Evolutionary conservation across 2,888 invertebrate species (phyloP), one percentile per base, ranked within the genome.

Genomic region (Diogma glabrata): DNA sequence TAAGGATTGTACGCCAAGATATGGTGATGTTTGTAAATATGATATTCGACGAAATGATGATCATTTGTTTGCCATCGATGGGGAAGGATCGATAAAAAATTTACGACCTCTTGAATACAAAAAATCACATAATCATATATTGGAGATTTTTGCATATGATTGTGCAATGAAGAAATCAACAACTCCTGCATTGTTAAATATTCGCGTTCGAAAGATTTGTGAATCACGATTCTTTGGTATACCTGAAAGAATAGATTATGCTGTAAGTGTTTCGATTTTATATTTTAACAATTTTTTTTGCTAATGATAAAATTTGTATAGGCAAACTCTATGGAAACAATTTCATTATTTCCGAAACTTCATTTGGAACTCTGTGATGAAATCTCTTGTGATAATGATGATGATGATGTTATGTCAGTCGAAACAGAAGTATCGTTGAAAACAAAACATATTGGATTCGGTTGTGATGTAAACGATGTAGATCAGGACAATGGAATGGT

Each of bases 11-110:
- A 92, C 94, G n/a, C 90, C 91, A 38, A 57, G 89, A 52, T 94
- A 85, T 67, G 92, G 92, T 1, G 92, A 93, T 66, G 92, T 97
- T 51, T 97, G 97, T 82, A 92, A 92, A 69, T 99, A 96, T 72
- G 92, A 96, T 71, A 93, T 97, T 57, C 75, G 93, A 49, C 94
- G 91, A 1, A 82, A 84, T 55, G 90, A 93, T 59, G 90, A 93
- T 59, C 87, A 88, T 58, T 90, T 90, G 1, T 96, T 96, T 69
- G 79, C 81, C 51, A 89, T 96, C 62, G 90, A 93, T 67, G 87
- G 87, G 65, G 90, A 93, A 65, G 96, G 92, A 50, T 84, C 87
- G n/a, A 87, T 99, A 58, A 82, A 87, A 58, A 97, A 95, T 72
- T 95, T 91, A 1, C 91, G 91, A 63, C 86, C 91, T 0, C 73